Evolutionary conservation across 2,113 vertebrate species (phyloP).

Genomic region (Crotophaga sulcirostris): DNA sequence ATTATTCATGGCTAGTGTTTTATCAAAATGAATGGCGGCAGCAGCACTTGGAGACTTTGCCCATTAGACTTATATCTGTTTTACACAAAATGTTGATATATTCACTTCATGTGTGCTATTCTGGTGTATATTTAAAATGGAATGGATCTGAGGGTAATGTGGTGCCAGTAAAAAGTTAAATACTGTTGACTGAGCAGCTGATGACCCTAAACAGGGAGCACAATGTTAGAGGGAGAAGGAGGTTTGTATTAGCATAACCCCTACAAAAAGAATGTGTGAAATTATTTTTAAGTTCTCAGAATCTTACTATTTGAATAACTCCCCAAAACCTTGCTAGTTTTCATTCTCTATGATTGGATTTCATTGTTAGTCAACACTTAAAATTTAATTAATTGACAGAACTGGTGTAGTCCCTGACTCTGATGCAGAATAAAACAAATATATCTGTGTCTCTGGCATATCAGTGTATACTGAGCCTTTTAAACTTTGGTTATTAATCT

Average conservation of each 20-base stretch:
- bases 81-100: background rate
- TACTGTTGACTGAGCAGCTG: background rate
- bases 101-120: background rate
- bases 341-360: background rate
- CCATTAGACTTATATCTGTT: background rate
- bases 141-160: background rate
- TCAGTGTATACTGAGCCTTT: background rate
- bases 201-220: background rate
- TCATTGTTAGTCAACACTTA: background rate
- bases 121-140: background rate
- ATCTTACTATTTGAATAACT: background rate
- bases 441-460: background rate
- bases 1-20: constrained; percentile 55
- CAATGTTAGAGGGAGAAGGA: background rate
- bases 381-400: background rate
- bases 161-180: background rate
- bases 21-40: constrained; percentile 55
- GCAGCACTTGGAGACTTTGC: constrained; percentile 42
- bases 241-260: background rate
- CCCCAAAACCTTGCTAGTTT: background rate
- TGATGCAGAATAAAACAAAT: background rate
- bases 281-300: background rate
- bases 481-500: background rate
- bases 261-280: background rate
- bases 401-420: background rate